These are phyloP conservation scores for Porites rus DNA, from an alignment of 92 coral and sea anemone genomes.

Conservation along the genomic window DNA sequence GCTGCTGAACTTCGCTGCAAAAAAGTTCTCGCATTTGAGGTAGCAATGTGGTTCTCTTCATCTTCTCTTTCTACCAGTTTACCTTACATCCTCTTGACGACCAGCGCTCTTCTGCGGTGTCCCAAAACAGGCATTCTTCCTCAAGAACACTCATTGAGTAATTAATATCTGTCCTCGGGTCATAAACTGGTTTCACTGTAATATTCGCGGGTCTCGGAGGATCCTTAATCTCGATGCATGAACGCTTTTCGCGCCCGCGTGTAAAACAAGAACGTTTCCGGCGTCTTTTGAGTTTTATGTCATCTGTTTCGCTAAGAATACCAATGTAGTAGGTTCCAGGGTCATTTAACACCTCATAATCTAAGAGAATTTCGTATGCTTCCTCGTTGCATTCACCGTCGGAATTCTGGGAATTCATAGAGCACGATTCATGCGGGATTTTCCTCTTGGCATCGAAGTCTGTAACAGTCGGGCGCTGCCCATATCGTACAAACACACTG, in stretches of 20 bases:
- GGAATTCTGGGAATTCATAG: background rate
- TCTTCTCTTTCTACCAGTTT: background rate
- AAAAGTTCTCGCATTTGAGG: too few relatives aligned
- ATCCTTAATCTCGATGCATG: conserved; percentile 84
- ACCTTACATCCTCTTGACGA: conserved; percentile 76
- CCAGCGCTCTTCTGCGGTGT: conserved; percentile 61
- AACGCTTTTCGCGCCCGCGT: conserved; percentile 70
- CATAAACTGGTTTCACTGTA: conserved; percentile 70
- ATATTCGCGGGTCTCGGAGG: conserved; percentile 80
- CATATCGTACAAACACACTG: conserved; percentile 43
- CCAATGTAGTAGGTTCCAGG: conserved; percentile 79
- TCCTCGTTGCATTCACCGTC: conserved; percentile 20
- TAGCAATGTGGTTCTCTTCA: too few relatives aligned
- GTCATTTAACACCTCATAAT: conserved; percentile 9
- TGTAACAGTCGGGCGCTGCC: conserved; percentile 62
- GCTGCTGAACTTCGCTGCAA: too few relatives aligned
- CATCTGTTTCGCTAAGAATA: conserved; percentile 33
- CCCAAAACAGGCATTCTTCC: conserved; percentile 78
- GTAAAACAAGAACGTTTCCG: conserved; percentile 74
- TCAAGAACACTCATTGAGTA: conserved; percentile 63
- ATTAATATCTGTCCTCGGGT: conserved; percentile 76
- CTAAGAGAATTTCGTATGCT: conserved; percentile 38
- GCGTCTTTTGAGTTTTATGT: conserved; percentile 26
- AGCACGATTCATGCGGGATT: conserved; percentile 59
- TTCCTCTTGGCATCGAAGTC: conserved; percentile 31